Evolutionary conservation across 2,888 invertebrate species (phyloP).

Genomic region (Magallana nippona): DNA sequence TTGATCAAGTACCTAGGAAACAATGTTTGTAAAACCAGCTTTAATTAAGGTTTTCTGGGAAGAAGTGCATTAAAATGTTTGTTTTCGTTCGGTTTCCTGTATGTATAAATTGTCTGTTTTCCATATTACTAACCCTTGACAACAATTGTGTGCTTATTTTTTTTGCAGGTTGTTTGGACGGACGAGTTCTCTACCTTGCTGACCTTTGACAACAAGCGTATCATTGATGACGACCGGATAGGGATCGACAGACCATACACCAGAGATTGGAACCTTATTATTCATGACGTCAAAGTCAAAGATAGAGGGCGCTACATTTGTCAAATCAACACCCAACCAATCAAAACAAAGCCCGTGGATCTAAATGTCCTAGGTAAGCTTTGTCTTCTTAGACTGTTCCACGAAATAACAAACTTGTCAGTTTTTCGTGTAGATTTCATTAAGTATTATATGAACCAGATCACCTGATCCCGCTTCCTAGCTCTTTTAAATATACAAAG

Average conservation of each 20-base stretch:
- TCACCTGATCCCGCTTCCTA: no score
- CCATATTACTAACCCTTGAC: no score
- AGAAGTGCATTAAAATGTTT: no score
- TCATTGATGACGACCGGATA: conserved; percentile 77
- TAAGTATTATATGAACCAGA: no score
- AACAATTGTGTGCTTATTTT: background rate
- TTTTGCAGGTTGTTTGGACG: conserved; percentile 76
- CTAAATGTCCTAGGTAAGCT: conserved; percentile 75
- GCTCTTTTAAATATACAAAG: no score
- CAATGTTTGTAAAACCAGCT: no score
- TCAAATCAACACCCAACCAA: conserved; percentile 76
- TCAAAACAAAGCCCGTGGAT: conserved; percentile 74
- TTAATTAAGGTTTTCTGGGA: no score
- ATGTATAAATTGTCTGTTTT: no score
- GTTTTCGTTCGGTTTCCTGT: no score
- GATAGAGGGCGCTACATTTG: conserved; percentile 78
- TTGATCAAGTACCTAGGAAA: no score
- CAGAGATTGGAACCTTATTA: conserved; percentile 77
- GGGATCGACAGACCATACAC: conserved; percentile 74
- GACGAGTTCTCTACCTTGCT: conserved; percentile 73
- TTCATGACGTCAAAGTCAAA: conserved; percentile 69
- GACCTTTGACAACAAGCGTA: conserved; percentile 73
- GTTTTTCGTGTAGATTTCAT: no score
- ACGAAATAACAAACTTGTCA: background rate
- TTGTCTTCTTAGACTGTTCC: no score